Base-by-base conservation (phyloP, 1,140 invertebrate genomes). In the Matsumurasca onukii region DNA sequence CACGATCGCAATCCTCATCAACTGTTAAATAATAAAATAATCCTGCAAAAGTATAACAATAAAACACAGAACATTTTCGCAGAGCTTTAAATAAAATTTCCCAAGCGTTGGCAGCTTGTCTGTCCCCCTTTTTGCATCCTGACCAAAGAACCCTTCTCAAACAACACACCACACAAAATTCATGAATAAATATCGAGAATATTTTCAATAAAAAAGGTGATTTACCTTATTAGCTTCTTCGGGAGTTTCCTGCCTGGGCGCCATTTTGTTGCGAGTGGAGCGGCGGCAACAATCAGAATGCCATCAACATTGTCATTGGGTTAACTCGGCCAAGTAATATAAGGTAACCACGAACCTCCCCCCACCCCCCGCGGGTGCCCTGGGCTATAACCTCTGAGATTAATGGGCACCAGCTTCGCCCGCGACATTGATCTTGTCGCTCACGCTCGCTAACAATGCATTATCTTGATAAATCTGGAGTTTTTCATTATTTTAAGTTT, bases 241-340 rank as follows among this genome's bases (percentile, higher is more conserved):
- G 49, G 24, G n/a, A 51, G 3, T 51, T 51, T 12, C 17, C n/a
- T 51, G 5, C 24, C 17, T 9, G 49, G 49, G 49, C 49, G 49
- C 49, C 49, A 51, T 51, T 20, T 51, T 22, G 49, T 22, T n/a
- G n/a, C n/a, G n/a, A n/a, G n/a, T n/a, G n/a, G n/a, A 22, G n/a
- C 5, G 49, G 5, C 24, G 49, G 49, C n/a, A 17, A 22, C 24
- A 51, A 51, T 51, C 49, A 51, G 49, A 51, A 51, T 51, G 49
- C 49, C 49, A 51, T 51, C 49, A 51, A 51, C 49, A 51, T 51
- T 51, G 49, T 51, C 49, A 51, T 51, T 51, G 49, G 49, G 49
- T 51, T 51, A 51, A 51, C 49, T 51, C 49, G 49, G 5, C n/a
- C 17, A 22, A 45, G 49, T 51, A 51, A 51, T 51, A 51, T 51